These are phyloP conservation scores for Heptranchias perlo DNA, from an alignment of 2,113 vertebrate genomes.

Conservation along the genomic window DNA sequence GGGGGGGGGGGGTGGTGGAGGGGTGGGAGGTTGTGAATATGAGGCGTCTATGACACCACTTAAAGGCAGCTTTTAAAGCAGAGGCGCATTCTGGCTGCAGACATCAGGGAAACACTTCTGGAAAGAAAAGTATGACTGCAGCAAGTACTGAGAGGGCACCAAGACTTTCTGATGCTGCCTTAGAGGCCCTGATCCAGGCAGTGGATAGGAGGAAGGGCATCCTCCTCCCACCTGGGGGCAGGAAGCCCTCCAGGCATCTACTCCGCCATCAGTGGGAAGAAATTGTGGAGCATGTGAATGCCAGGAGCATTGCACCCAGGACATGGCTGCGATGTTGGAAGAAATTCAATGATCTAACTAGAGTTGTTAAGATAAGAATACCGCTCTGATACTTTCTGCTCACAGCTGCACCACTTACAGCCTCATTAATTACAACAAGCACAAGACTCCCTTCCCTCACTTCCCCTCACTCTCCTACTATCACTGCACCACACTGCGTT, in stretches of 20 bases:
- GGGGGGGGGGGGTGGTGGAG: too few species aligned
- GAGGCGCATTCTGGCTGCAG: not conserved
- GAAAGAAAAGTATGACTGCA: not conserved
- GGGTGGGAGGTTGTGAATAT: not conserved
- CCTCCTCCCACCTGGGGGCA: not conserved
- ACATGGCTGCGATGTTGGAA: not conserved
- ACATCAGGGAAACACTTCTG: not conserved
- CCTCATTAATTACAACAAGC: too few species aligned
- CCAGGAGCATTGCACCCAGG: not conserved
- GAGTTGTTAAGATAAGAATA: not conserved
- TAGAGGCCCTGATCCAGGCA: not conserved
- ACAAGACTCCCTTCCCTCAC: too few species aligned
- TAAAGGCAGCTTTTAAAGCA: not conserved
- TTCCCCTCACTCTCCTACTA: too few species aligned
- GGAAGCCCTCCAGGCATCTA: not conserved
- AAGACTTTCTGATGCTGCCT: not conserved
- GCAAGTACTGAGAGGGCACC: not conserved
- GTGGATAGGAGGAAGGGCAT: not conserved
- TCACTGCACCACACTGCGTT: too few species aligned
- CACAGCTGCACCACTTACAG: not conserved
- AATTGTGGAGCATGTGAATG: not conserved
- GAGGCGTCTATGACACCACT: not conserved
- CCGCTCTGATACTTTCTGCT: not conserved
- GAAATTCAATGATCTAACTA: too few species aligned
- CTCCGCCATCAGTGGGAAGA: not conserved